Percentiles rank a stretch among this genome's conserved stretches.
These are phyloP conservation scores for Standfussiana lucernea DNA, from an alignment of 2,888 invertebrate species.

Conservation along the genomic window DNA sequence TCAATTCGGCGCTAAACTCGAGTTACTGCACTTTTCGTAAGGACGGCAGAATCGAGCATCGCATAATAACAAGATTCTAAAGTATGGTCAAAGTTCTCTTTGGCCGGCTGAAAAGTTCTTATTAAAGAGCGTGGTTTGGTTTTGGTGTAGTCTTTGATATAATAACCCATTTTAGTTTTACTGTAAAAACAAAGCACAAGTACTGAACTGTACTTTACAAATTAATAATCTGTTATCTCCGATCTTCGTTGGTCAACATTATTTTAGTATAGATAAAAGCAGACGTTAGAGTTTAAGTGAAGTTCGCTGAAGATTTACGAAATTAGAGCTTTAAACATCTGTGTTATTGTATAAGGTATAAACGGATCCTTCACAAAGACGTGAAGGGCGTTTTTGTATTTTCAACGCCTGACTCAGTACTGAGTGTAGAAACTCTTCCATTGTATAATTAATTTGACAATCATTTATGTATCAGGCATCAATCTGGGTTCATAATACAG, in stretches of 20 bases:
- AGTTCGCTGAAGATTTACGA: background rate
- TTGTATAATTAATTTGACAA: background rate
- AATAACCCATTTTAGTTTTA: slow-evolving; percentile 4
- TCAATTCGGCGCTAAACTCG: no score
- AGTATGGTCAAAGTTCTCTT: background rate
- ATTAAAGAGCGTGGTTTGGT: background rate
- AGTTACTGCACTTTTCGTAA: no score
- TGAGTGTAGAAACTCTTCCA: background rate
- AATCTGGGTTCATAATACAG: background rate
- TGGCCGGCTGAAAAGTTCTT: background rate
- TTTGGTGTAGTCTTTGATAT: background rate
- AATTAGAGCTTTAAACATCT: background rate
- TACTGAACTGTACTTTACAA: slow-evolving; percentile 19
- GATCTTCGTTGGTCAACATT: slow-evolving; percentile 1
- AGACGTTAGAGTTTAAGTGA: background rate
- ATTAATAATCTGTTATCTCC: slow-evolving; percentile 2
- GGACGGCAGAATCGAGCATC: no score
- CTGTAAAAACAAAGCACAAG: background rate
- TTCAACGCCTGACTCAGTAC: background rate
- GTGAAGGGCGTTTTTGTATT: background rate
- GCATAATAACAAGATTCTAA: background rate
- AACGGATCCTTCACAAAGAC: no score
- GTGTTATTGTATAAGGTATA: background rate
- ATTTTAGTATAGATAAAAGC: background rate
- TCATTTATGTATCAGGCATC: background rate